Evolutionary conservation across 2,113 vertebrate genomes (phyloP).

Genomic region (Thamnaconus septentrionalis): DNA sequence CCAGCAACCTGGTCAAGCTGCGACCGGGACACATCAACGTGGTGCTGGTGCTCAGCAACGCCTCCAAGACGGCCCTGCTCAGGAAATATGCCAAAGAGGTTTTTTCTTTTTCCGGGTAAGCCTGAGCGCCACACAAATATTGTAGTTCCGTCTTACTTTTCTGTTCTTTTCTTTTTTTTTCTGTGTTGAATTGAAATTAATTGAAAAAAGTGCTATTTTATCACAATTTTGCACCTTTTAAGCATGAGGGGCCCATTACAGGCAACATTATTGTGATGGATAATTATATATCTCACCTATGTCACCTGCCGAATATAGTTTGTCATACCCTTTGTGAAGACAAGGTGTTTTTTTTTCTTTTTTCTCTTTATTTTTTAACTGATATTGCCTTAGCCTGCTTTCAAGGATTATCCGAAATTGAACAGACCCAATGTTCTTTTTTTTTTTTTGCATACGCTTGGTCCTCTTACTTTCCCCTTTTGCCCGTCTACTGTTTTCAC

Average conservation of each 20-base stretch:
- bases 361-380: no score
- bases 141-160: neutral
- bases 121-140: neutral
- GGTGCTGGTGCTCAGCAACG: conserved; percentile 86
- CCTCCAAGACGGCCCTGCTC: conserved; percentile 87
- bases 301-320: no score
- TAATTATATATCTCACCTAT: no score
- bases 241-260: neutral
- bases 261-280: neutral
- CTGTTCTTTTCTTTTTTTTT: neutral
- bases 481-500: no score
- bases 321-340: no score
- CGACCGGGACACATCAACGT: conserved; percentile 91
- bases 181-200: neutral
- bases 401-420: no score
- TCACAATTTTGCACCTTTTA: no score
- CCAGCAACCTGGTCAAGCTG: conserved; percentile 89
- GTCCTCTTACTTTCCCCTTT: neutral
- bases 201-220: neutral
- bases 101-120: conserved; percentile 89
- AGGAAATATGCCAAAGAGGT: conserved; percentile 92
- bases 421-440: no score
- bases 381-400: no score
- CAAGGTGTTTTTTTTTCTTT: no score
- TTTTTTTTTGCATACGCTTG: neutral